Base-by-base conservation (phyloP, 1,140 invertebrate genomes). In the Sminthurinus signatus region DNA sequence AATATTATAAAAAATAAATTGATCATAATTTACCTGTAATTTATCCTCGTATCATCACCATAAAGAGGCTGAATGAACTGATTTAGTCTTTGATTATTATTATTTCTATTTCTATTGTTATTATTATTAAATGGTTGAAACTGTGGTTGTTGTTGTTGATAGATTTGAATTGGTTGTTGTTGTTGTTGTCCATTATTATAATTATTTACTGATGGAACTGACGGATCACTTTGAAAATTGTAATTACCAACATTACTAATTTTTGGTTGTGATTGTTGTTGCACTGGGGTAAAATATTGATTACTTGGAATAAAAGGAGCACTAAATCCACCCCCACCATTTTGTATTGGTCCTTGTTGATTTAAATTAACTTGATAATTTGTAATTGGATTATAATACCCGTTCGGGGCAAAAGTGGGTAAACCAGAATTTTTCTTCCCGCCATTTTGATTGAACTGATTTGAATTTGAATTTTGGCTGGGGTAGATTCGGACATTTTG, bases 11-110 rank as follows among this genome's bases (percentile, higher is more conserved):
- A 28, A 59, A 50, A 42, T 51, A 44, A 46, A 44, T 28, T 36
- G n/a, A n/a, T n/a, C n/a, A n/a, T n/a, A n/a, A n/a, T 63, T 51
- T 44, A 69, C 68, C 68, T 69, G 61, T 69, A 69, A 60, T 69
- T 69, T 25, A 69, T 54, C 25, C 57, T 60, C 5, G 66, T 42
- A 48, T 69, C 68, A 21, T 59, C n/a, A n/a, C n/a, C 42, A 58
- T 66, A 64, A 3, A 69, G 52, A 58, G 68, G 68, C 42, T 54
- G 43, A 39, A 43, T 19, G 21, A 36, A 46, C 43, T 62, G 60
- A 59, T 59, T 59, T 23, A 36, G 21, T 39, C 28, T 2, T 44
- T 4, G 14, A 25, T 5, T 28, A 42, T 29, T 29, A 1, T n/a
- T 12, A 5, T 23, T 3, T 17, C 46, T 28, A 36, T 42, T 21